Evolutionary conservation across 2,888 invertebrate species (phyloP), one percentile per base, ranked within the genome.

Genomic region (Emmelina monodactyla): DNA sequence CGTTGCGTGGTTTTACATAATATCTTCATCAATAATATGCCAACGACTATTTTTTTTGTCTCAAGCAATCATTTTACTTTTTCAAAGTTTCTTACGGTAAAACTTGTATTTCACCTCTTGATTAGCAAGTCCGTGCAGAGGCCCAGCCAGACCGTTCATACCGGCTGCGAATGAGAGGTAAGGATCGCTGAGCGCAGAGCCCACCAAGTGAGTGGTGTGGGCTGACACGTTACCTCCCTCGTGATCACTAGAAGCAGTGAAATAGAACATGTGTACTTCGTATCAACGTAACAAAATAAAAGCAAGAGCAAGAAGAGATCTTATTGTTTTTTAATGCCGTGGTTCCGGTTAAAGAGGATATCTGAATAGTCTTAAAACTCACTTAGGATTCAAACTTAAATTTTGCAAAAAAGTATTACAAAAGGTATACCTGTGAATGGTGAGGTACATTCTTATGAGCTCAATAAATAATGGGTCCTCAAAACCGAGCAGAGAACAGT

Each of bases 191-290:
- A 97, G 82, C 2, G 97, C 96, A 0, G 95, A 95, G 22, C 92
- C 96, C 3, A 97, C 95, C 63, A 97, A 78, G 71, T 97, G 97
- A 10, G 91, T 90, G 0, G 96, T 91, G 73, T 97, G 97, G 2
- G 97, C 97, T 6, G 94, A 94, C 4, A 97, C 97, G 66, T 97
- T 97, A 50, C 97, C 96, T 48, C 96, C 95, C 73, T 97, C 96
- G 75, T 97, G 96, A 67, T 97, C 96, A 79, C 92, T 79, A 63
- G 12, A 2, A 14, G 13, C 19, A 19, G 9, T 9, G 5, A n/a
- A n/a, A n/a, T n/a, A n/a, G n/a, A n/a, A n/a, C n/a, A n/a, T n/a
- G n/a, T n/a, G n/a, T n/a, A n/a, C n/a, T n/a, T n/a, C n/a, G n/a
- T n/a, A n/a, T n/a, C n/a, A n/a, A n/a, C n/a, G n/a, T n/a, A n/a